Evolutionary conservation across 2,113 vertebrate species (phyloP), one percentile per base, ranked within the genome.

Genomic region (Carollia perspicillata): DNA sequence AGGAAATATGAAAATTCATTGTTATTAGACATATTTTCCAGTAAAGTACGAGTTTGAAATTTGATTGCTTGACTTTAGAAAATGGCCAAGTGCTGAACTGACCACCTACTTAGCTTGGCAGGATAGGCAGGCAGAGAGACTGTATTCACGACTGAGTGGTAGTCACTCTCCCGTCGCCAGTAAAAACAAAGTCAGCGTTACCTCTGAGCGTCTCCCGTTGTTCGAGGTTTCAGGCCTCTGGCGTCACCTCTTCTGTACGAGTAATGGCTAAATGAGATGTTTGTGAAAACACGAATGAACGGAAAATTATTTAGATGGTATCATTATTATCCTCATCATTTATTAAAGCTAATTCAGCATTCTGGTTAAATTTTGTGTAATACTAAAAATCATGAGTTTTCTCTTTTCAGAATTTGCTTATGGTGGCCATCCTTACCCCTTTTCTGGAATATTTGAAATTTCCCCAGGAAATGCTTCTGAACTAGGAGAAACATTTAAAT

Each of bases 371-470:
- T 80, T 92, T 95, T 92, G 86, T 92, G 65, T 95, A 5, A 84
- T 95, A 90, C 97, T 97, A 97, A 98, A 97, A 98, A 92, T 96
- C 49, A 93, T 97, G 93, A 87, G 53, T 97, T 98, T 98, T 98
- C 92, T 98, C 88, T 98, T 98, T 97, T 97, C 98, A 99, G 99
- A 99, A 98, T 99, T 99, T 99, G 99, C 99, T 94, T 99, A 99
- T 97, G 99, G 99, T 97, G 99, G 99, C 97, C 99, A 99, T 98
- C 99, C 99, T 0, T 99, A 99, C 97, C 99, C 99, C 44, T 99
- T 99, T 99, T 99, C 99, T 98, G 99, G 99, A 98, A 99, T 99
- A 98, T 99, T 99, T 98, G 99, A 99, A 98, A 99, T 99, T 97
- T 99, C 99, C 91, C 99, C 99, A 85, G 99, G 99, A 93, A 99